Percentiles rank a stretch among this genome's conserved stretches.
These are phyloP conservation scores for Okapia johnstoni DNA, from an alignment of 2,113 vertebrate genomes.

Conservation along the genomic window DNA sequence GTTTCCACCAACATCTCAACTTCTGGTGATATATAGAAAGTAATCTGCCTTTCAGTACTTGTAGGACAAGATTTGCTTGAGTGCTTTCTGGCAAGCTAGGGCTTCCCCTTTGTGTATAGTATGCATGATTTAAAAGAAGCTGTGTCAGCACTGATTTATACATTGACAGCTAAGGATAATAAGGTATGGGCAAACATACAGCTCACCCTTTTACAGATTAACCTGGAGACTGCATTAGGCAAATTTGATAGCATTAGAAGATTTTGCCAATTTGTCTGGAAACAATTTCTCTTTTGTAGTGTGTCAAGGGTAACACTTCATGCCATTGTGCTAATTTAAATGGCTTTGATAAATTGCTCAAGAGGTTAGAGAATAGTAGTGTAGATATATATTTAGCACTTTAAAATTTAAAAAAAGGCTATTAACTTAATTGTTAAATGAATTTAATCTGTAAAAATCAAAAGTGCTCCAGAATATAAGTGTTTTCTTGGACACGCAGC, in stretches of 20 bases:
- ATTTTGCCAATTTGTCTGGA: constrained; percentile 90
- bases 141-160: constrained; percentile 87
- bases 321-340: constrained; percentile 86
- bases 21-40: constrained; percentile 53
- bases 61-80: constrained; percentile 73
- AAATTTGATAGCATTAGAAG: constrained; percentile 90
- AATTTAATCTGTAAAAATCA: constrained; percentile 83
- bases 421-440: constrained; percentile 86
- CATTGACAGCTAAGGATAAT: constrained; percentile 88
- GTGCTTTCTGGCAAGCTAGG: constrained; percentile 67
- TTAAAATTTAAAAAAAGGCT: constrained; percentile 84
- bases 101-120: constrained; percentile 78
- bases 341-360: constrained; percentile 85
- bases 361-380: constrained; percentile 82
- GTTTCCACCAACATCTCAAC: neutral
- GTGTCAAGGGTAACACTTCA: constrained; percentile 86
- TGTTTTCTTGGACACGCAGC: constrained; percentile 64
- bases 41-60: constrained; percentile 69
- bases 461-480: constrained; percentile 57
- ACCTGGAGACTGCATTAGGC: constrained; percentile 90
- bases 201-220: constrained; percentile 88
- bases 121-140: constrained; percentile 85
- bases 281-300: constrained; percentile 88
- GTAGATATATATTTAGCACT: constrained; percentile 82
- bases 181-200: constrained; percentile 86